A percentile compares a stretch with the other conserved stretches of the same genome.
Conservation (phyloP, 2,113 vertebrate genomes). For the Pteronura brasiliensis region DNA sequence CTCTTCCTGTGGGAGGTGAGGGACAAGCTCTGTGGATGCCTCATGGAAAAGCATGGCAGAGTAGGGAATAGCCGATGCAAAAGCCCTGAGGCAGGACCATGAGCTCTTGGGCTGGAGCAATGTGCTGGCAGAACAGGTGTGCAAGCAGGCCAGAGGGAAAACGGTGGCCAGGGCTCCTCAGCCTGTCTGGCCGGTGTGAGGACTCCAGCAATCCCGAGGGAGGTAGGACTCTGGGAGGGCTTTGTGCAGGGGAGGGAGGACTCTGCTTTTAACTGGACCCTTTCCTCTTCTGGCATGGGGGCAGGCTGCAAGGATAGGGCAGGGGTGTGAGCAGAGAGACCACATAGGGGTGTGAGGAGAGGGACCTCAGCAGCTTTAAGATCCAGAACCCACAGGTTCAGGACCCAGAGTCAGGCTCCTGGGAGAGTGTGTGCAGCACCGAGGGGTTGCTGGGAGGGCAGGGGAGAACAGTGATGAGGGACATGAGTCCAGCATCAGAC, state of each 20-base stretch:
- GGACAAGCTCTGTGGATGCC: too few relatives aligned
- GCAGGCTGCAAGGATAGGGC: background rate
- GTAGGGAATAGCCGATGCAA: background rate
- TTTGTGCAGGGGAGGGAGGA: background rate
- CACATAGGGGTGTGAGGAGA: background rate
- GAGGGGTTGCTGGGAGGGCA: background rate
- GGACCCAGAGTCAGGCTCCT: background rate
- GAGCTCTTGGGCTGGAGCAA: rapidly evolving
- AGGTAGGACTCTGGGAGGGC: background rate
- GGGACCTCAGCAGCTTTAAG: background rate
- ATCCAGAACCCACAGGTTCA: background rate
- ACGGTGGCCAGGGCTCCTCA: too few relatives aligned
- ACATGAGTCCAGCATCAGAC: too few relatives aligned
- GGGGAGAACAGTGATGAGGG: background rate
- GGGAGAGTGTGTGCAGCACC: background rate
- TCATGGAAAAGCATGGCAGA: background rate
- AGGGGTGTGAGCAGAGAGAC: background rate
- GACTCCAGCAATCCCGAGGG: background rate
- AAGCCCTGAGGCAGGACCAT: background rate
- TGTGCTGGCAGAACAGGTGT: background rate
- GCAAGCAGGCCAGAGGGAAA: background rate
- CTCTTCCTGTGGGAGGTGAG: background rate
- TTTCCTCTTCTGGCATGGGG: background rate
- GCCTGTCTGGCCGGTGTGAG: background rate
- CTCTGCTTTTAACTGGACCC: background rate